Conservation (phyloP, 2,888 invertebrate genomes). For the Mesorhabditis belari region DNA sequence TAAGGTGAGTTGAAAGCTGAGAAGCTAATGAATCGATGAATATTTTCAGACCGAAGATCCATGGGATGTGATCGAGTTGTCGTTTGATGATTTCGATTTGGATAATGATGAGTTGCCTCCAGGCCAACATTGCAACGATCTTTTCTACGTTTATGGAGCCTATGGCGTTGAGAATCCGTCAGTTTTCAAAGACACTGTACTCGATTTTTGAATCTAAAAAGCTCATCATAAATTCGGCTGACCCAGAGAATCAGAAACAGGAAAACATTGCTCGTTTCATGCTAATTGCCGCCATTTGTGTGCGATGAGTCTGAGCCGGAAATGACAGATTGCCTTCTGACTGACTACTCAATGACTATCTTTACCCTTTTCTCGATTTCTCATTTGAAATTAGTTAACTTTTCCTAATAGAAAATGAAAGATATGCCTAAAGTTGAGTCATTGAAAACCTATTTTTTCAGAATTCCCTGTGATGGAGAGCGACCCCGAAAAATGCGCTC, state of each 20-base stretch:
- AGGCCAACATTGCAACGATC: conserved; percentile 21
- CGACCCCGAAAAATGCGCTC: background rate
- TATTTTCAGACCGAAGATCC: conserved; percentile 10
- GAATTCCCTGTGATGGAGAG: conserved; percentile 7
- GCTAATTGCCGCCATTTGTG: background rate
- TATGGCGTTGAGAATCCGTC: conserved; percentile 14
- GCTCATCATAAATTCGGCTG: too few relatives aligned
- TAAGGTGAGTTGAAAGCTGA: conserved; percentile 1
- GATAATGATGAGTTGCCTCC: conserved; percentile 20
- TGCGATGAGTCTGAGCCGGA: background rate
- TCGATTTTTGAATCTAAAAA: too few relatives aligned
- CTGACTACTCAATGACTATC: too few relatives aligned
- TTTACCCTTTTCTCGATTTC: too few relatives aligned
- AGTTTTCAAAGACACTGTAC: background rate
- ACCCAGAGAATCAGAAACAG: too few relatives aligned
- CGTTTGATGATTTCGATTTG: conserved; percentile 6
- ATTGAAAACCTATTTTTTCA: too few relatives aligned
- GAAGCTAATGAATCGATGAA: background rate
- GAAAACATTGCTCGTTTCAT: background rate
- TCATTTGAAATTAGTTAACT: too few relatives aligned
- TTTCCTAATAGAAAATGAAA: too few relatives aligned
- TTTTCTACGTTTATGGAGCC: conserved; percentile 30
- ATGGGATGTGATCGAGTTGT: conserved; percentile 9
- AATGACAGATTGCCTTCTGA: background rate
- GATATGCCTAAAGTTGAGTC: too few relatives aligned